Base-by-base conservation (phyloP, 2,113 vertebrate species). In the Butorides virescens region DNA sequence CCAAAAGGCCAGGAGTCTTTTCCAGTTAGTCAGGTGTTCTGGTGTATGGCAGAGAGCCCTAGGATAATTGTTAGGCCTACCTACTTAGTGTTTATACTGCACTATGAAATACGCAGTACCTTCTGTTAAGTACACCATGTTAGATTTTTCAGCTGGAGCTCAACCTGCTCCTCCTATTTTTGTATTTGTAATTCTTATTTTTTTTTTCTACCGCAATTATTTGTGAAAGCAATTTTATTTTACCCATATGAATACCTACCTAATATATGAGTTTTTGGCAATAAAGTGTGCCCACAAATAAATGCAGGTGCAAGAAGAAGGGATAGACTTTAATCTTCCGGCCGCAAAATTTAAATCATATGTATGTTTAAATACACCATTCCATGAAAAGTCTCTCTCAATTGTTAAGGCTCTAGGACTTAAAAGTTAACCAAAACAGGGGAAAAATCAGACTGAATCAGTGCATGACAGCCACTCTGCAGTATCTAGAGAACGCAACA, bases 291-390 rank as follows among this genome's bases (percentile, higher is more conserved):
- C 58, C 46, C 58, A 70, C 66, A 89, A 82, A 89, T 65, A 86
- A 88, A 80, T 15, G 16, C 53, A 95, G 86, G 86, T 94, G 81
- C 46, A 90, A 95, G 85, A 90, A 47, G 52, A 92, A 89, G 15
- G 26, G 29, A 72, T 6, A 77, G 42, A 44, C 82, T 87, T 92
- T 19, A 79, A 79, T 36, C 77, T 93, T 34, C 59, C 68, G 61
- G 37, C 63, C 44, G 58, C 22, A 70, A 70, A 87, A 86, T 36
- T 42, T 68, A 68, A 62, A 70, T 36, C n/a, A 12, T 36, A 50
- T 20, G 14, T 74, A 36, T 46, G 50, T 53, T 88, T 80, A 81
- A 92, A 81, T 15, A 77, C 13, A 52, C 3, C n/a, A 22, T 68
- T 82, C 77, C 55, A 58, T 2, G 2, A 83, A 73, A 90, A 26